These are phyloP conservation scores for Menidia beryllina DNA, from an alignment of 2,113 vertebrate genomes.

Conservation along the genomic window DNA sequence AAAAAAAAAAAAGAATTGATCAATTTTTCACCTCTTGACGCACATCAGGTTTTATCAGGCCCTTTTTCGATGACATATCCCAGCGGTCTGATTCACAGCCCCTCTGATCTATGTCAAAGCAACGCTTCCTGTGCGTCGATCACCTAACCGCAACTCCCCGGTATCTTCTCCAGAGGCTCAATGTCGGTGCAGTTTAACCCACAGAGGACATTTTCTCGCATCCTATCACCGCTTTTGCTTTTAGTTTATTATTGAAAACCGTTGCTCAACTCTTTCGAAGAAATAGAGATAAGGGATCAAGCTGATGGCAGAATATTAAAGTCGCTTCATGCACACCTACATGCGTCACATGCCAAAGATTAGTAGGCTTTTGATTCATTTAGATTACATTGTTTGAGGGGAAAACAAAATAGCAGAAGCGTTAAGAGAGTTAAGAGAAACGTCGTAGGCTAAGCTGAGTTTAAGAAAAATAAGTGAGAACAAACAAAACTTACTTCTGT, in stretches of 20 bases:
- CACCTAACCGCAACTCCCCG: slow-evolving; percentile 6
- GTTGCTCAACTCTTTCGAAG: no score
- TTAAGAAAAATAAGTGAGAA: neutral
- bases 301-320: no score
- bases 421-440: neutral
- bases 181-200: neutral
- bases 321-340: no score
- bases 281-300: neutral
- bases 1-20: neutral
- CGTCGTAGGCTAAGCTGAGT: no score
- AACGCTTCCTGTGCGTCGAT: slow-evolving; percentile 31
- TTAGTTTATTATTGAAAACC: no score
- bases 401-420: neutral
- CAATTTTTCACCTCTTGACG: neutral
- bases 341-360: neutral
- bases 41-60: neutral
- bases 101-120: neutral
- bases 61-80: neutral
- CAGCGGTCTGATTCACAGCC: neutral
- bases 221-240: neutral
- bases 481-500: neutral
- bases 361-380: neutral
- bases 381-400: no score
- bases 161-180: neutral
- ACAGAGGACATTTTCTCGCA: neutral